Percentiles rank a stretch among this genome's conserved stretches.
Conservation (phyloP, 2,888 invertebrate species). For the Lissonota sp. region DNA sequence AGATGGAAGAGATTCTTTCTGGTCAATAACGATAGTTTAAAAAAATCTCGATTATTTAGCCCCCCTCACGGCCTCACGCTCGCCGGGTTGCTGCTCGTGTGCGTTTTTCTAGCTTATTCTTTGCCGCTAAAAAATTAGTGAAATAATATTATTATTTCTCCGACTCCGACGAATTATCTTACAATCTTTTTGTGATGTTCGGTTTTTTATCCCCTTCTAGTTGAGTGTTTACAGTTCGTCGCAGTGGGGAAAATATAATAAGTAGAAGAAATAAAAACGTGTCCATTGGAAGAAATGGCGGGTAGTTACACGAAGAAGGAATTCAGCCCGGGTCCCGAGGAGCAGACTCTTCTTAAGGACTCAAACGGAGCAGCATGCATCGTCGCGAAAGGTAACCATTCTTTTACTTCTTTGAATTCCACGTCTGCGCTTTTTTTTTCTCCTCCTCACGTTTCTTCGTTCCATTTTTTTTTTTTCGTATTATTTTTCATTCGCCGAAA, state of each 20-base stretch:
- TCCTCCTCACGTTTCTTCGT: neutral
- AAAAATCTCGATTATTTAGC: constrained; percentile 12
- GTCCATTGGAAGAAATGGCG: constrained; percentile 75
- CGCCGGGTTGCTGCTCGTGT: neutral
- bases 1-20: neutral
- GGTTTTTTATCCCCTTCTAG: neutral
- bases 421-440: constrained; percentile 1
- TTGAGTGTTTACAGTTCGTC: neutral
- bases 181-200: neutral
- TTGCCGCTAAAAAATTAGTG: constrained; percentile 34
- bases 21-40: neutral
- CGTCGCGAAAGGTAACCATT: constrained; percentile 74
- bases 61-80: constrained; percentile 12
- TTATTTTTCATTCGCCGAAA: constrained; percentile 35
- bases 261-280: constrained; percentile 10
- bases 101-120: neutral
- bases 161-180: neutral
- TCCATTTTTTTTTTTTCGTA: constrained; percentile 2
- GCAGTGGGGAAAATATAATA: neutral
- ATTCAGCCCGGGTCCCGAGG: constrained; percentile 79
- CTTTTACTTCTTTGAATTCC: neutral
- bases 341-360: constrained; percentile 80
- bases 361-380: constrained; percentile 77
- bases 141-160: neutral
- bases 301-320: constrained; percentile 82